phyloP scores from a whole-genome alignment of 2,113 vertebrate species.

The Notiomystis cincta region DNA sequence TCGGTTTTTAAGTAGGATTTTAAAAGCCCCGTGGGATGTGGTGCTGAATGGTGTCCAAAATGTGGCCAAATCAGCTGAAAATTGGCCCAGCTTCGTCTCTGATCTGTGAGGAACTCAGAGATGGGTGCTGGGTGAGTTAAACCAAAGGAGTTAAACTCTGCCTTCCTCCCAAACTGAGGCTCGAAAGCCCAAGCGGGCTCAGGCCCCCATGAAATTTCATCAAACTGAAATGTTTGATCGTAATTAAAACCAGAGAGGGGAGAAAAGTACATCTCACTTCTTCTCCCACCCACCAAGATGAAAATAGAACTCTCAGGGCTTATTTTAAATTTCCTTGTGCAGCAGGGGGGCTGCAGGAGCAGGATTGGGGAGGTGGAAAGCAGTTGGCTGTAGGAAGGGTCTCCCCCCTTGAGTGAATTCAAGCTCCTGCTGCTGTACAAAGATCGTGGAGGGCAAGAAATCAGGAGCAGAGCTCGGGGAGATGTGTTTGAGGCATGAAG shows the following conservation, averaged over 20 bases:
- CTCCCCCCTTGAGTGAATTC: background rate
- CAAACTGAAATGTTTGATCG: background rate
- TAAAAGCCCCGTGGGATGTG: background rate
- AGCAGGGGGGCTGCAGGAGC: background rate
- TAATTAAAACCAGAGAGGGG: constrained; percentile 49
- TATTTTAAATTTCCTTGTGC: constrained; percentile 18
- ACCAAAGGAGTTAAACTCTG: background rate
- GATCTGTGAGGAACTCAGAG: background rate
- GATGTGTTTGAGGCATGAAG: background rate
- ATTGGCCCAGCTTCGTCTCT: background rate
- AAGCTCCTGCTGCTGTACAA: background rate
- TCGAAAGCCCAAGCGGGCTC: background rate
- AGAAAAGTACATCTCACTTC: background rate
- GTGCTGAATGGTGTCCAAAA: background rate
- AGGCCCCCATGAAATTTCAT: background rate
- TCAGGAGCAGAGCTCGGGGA: background rate
- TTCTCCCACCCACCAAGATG: constrained; percentile 51
- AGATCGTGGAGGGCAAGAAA: background rate
- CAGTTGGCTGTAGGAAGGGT: background rate
- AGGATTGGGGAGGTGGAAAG: background rate
- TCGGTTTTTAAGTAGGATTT: background rate
- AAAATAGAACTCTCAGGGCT: constrained; percentile 8
- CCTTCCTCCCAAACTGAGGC: background rate
- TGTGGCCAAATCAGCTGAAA: background rate
- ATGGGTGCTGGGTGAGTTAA: background rate